phyloP scores from a whole-genome alignment of 2,113 vertebrate genomes.

The Varanus salvator region DNA sequence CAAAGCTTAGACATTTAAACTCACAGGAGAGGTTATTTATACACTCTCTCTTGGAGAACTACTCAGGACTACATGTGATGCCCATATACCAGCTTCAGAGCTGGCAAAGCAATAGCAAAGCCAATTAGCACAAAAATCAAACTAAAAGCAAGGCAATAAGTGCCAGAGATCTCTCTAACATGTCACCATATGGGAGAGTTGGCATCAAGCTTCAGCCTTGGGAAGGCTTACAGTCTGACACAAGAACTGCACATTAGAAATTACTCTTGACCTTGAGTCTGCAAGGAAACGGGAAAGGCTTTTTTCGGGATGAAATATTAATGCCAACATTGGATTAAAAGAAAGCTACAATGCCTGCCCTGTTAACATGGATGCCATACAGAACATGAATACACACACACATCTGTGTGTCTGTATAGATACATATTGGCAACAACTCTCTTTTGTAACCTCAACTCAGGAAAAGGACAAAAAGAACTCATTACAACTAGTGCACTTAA shows the following conservation, averaged over 20 bases:
- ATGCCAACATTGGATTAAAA: conserved; percentile 37
- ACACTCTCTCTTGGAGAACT: not conserved
- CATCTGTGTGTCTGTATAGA: too few relatives aligned
- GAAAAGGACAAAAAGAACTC: not conserved
- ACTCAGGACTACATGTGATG: not conserved
- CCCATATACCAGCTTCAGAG: not conserved
- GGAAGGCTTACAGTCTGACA: not conserved
- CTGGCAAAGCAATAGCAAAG: not conserved
- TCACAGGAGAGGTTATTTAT: not conserved
- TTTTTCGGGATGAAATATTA: conserved; percentile 47
- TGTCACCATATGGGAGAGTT: not conserved
- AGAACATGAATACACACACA: not conserved
- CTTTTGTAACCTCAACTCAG: not conserved
- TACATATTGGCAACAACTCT: not conserved
- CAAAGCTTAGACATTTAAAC: not conserved
- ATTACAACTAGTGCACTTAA: not conserved
- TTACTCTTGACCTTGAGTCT: conserved; percentile 12
- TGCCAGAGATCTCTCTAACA: conserved; percentile 9
- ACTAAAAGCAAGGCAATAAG: not conserved
- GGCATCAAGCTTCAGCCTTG: not conserved
- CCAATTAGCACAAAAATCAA: fast-evolving
- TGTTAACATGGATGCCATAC: conserved; percentile 4
- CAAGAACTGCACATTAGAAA: not conserved
- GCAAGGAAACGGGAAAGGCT: not conserved
- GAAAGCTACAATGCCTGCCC: conserved; percentile 39